Evolutionary conservation across 64 coral and sea anemone species (phyloP).

Genomic region (Anthopleura sola): DNA sequence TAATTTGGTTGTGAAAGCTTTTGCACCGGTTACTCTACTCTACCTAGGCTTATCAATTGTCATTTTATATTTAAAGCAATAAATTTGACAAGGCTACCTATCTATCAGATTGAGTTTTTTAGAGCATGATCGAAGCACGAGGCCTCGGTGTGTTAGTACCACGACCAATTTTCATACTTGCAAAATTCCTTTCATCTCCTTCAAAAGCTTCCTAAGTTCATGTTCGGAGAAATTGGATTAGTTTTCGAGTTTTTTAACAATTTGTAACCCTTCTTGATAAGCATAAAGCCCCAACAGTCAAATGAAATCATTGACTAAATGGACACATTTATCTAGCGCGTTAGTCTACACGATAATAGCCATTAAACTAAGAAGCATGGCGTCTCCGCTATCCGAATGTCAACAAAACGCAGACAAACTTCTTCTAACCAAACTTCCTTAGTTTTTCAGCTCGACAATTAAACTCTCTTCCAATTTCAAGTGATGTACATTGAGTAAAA

Average conservation of each 20-base stretch:
- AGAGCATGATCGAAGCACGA: background rate
- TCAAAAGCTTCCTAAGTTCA: background rate
- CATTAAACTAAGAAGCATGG: background rate
- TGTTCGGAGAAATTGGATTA: background rate
- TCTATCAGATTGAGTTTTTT: background rate
- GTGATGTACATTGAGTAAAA: background rate
- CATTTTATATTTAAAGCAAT: background rate
- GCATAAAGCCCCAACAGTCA: background rate
- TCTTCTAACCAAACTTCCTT: background rate
- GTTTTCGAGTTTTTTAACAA: background rate
- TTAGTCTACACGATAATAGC: background rate
- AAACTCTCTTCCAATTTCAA: background rate
- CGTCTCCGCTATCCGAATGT: background rate
- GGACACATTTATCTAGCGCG: slow-evolving; percentile 11
- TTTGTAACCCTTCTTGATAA: background rate
- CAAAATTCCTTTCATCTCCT: background rate
- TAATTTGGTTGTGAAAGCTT: background rate
- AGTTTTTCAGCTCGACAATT: background rate
- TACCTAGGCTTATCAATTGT: background rate
- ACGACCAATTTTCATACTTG: too few species aligned
- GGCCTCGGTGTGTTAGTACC: too few species aligned
- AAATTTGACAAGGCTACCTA: background rate
- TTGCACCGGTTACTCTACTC: background rate
- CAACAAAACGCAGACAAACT: background rate
- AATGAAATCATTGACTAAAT: background rate